These are phyloP conservation scores for Poecilia gillii DNA, from an alignment of 2,797 vertebrate genomes.

Conservation along the genomic window DNA sequence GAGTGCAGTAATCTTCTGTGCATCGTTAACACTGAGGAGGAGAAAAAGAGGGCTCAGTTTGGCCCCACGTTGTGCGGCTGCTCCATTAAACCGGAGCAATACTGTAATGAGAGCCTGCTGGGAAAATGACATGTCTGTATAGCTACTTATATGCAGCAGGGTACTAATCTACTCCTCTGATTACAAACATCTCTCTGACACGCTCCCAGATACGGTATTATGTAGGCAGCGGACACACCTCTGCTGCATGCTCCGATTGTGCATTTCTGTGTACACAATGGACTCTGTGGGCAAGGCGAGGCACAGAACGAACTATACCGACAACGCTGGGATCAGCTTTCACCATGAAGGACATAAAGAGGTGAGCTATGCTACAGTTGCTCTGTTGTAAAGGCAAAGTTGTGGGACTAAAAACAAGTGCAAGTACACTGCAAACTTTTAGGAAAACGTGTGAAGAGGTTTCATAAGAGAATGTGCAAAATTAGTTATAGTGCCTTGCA, in stretches of 20 bases:
- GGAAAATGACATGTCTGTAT: constrained; percentile 80
- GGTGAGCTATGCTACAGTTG: constrained; percentile 27
- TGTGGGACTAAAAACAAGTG: constrained; percentile 26
- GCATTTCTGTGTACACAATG: constrained; percentile 71
- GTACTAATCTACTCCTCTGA: constrained; percentile 82
- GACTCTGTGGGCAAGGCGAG: constrained; percentile 60
- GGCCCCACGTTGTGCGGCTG: constrained; percentile 66
- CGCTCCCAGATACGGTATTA: constrained; percentile 57
- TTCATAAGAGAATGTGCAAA: constrained; percentile 11
- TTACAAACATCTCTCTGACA: constrained; percentile 75
- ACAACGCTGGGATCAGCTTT: constrained; percentile 56
- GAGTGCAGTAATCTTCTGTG: constrained; percentile 58
- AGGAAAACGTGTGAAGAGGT: constrained; percentile 11
- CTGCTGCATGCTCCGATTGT: constrained; percentile 64
- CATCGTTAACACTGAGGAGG: constrained; percentile 64
- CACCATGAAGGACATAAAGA: constrained; percentile 49
- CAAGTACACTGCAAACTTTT: constrained; percentile 42
- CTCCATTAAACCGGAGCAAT: constrained; percentile 71
- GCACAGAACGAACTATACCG: constrained; percentile 49
- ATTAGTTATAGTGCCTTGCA: background rate
- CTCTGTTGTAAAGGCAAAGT: constrained; percentile 30
- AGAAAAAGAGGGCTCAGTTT: constrained; percentile 67
- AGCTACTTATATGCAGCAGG: constrained; percentile 72
- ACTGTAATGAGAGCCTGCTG: constrained; percentile 80
- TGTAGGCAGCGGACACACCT: constrained; percentile 70